Evolutionary conservation across 1,140 invertebrate species (phyloP), one percentile per base, ranked within the genome.

Genomic region (Polypedilum pembai): DNA sequence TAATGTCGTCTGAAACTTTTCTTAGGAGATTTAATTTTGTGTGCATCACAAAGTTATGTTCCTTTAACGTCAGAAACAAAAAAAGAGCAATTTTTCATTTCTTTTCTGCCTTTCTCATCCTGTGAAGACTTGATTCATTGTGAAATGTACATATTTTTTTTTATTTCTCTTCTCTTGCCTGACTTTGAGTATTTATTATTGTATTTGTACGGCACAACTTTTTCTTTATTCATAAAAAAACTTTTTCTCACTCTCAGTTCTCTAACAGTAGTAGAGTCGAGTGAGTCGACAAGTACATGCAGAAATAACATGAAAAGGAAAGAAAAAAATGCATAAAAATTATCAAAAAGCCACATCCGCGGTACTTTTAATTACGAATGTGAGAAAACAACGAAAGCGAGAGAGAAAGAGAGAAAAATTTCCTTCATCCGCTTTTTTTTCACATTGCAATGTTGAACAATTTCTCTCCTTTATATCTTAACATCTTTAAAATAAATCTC

Each of bases 1-100:
- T 33, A 33, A 33, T 33, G 24, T 33, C 24, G 24, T 33, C 24
- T 33, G 24, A 33, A 33, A 33, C 24, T 33, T 33, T 33, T 33
- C 24, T 33, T 1, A 33, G 24, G 24, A 33, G 24, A 33, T 33
- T 33, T 33, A 33, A 33, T 33, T 33, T 33, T 33, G 24, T 33
- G 24, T 33, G 24, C 24, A n/a, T n/a, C n/a, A 33, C 24, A 56
- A 56, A 56, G 12, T 56, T 56, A 12, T 56, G 45, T 56, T 56
- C n/a, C 45, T 56, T 56, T 56, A 56, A 56, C n/a, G 45, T 56
- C 45, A 56, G n/a, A 56, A 56, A 56, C 45, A 56, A 56, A 56
- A n/a, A 56, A 56, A 56, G 12, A 56, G 45, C 45, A 56, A 56
- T 56, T 56, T 56, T 56, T 56, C 45, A 56, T 56, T n/a, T 56